Evolutionary conservation across 2,797 vertebrate species (phyloP), one percentile per base, ranked within the genome.

Genomic region (Microhierax caerulescens): DNA sequence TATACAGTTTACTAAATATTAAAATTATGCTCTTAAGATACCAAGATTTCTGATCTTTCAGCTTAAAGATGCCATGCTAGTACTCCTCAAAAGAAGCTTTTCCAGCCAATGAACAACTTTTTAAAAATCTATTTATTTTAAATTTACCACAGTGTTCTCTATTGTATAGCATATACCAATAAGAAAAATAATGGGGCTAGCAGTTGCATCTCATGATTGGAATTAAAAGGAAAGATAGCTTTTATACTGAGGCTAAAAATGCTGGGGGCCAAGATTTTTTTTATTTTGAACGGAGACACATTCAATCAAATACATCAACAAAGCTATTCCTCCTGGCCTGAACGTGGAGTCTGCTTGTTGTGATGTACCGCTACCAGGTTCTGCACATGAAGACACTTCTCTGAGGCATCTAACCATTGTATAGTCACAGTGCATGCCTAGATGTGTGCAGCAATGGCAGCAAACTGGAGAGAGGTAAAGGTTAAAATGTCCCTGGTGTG

Each of bases 291-390:
- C 19, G 32, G 59, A 81, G 21, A 21, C 13, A 13, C 20, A 4
- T 30, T 76, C 8, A 75, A 11, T 30, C 21, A 23, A 15, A 0
- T 47, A 8, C 11, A 8, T 41, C 0, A 0, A 19, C 48, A 86
- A 54, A 41, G 11, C 28, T 41, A 0, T 73, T 80, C 16, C 11
- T 88, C 30, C 22, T 59, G 72, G 36, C 45, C 67, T 30, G 8
- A 27, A 2, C 1, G 3, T 21, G 67, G 69, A 73, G 21, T 18
- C 53, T 53, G 64, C 27, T 27, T 36, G 37, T 25, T 0, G 0
- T 25, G 68, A 6, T 27, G 25, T 22, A 6, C 20, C 13, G 16
- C 59, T 83, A 20, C 61, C 73, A 60, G 20, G 8, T 13, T 54
- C 64, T 74, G 57, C 90, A 7, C 30, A 19, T 45, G 83, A 83